Evolutionary conservation across 2,797 vertebrate species (phyloP), one percentile per base, ranked within the genome.

Genomic region (Percopsis omiscomaycus): DNA sequence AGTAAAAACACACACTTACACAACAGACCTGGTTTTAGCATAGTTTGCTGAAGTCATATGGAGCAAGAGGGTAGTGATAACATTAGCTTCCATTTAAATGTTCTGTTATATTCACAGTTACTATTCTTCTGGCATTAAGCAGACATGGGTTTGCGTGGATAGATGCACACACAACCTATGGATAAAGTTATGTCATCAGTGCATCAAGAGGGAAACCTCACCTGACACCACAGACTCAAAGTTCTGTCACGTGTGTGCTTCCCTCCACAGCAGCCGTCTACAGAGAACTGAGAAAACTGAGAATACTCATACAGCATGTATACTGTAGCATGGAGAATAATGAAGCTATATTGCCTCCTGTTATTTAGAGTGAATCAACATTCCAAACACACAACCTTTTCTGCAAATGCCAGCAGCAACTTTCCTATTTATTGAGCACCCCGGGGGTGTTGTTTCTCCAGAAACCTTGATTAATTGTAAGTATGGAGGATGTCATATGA

Each of bases 401-500:
- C 48, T 66, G 37, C 55, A 55, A 66, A 60, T 66, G 46, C 59
- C 14, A 62, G 30, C 28, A 28, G 16, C 42, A 55, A 9, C 49
- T 37, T 61, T 4, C 55, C 16, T 67, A 61, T 72, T 59, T 59
- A 69, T 74, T 32, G 60, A 54, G 37, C 63, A 66, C 55, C 45
- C 14, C 15, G 66, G 27, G 47, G 55, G 46, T 74, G 63, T 53
- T 47, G 27, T 61, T 66, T 57, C 61, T 54, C 44, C 45, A 51
- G 48, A 64, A 67, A 60, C n/a, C 61, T 56, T 62, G 69, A 80
- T 80, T 77, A 75, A 83, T 77, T 52, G 60, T 54, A 53, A 45
- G 47, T 15, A 66, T n/a, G 28, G 16, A n/a, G 5, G 46, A 46
- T 59, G 63, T 59, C 66, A 74, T 69, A 61, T 77, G 60, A 14